These are phyloP conservation scores for Microplitis demolitor DNA, from an alignment of 1,140 invertebrate genomes.

Conservation along the genomic window DNA sequence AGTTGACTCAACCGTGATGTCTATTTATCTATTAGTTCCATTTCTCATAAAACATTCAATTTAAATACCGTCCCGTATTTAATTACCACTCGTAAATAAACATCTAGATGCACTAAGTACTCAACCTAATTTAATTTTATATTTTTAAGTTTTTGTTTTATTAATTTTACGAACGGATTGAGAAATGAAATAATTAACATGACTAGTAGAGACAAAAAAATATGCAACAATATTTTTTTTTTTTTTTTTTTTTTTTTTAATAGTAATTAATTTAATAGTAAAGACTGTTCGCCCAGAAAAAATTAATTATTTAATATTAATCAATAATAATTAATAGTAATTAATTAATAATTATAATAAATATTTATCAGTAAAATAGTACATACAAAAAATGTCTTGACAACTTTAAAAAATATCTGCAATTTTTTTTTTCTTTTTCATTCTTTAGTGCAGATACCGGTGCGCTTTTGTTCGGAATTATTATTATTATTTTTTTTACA, in stretches of 20 bases:
- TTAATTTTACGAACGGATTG: neutral
- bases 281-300: too few species aligned
- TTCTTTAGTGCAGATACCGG: slow-evolving; percentile 6
- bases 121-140: neutral
- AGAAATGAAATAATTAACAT: slow-evolving; percentile 21
- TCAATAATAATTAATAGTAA: neutral
- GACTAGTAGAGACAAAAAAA: slow-evolving; percentile 18
- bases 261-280: too few species aligned
- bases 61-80: neutral
- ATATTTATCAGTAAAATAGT: neutral
- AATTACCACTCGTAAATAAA: neutral
- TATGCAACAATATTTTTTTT: neutral
- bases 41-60: neutral
- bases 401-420: neutral
- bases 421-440: neutral
- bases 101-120: slow-evolving; percentile 14
- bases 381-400: neutral
- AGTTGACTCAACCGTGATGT: slow-evolving; percentile 25
- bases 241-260: too few species aligned
- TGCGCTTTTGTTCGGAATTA: slow-evolving; percentile 9
- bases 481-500: slow-evolving; percentile 9
- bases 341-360: slow-evolving; percentile 7
- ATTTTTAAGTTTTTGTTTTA: neutral
- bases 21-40: neutral
- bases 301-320: too few species aligned